Evolutionary conservation across 1,140 invertebrate species (phyloP), one percentile per base, ranked within the genome.

Genomic region (Nixonia krombeini): DNA sequence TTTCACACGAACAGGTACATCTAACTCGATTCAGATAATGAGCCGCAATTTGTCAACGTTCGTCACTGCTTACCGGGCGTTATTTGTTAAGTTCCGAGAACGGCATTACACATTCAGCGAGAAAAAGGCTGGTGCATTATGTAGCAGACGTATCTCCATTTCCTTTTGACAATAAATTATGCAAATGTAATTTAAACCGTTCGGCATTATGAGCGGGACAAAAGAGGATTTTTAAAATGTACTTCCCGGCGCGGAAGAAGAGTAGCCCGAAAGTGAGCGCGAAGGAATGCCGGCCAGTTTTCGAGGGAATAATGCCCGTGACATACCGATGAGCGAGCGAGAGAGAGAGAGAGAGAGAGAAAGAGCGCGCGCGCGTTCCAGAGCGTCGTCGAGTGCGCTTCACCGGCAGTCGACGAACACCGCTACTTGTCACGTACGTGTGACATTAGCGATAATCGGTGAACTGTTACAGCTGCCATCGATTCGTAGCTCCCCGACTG

Each of bases 91-190:
- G 53, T 53, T 49, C 29, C 44, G 28, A 52, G 55, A 42, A 45
- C 37, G 16, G 23, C 28, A 58, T 66, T 66, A 53, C 50, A 47
- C 41, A 51, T 29, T 7, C 7, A 21, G 12, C 23, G 13, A 9
- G 4, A 42, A 57, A 65, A 65, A 65, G 57, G 40, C 18, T 40
- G 35, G 15, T 53, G 9, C 44, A 53, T 66, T 58, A 58, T 57
- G 52, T 64, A 57, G 47, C 21, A 57, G 52, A 35, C 42, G 52
- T 63, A 38, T 37, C 29, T 23, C 4, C 44, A 42, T 44, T 13
- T 53, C 37, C 35, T 50, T 67, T 61, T 67, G 46, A 46, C 47
- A 47, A 61, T 67, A 56, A 61, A 51, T 67, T 67, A 61, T 67
- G 59, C 55, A 66, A 57, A 66, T 56, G 45, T 46, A 56, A 61